Evolutionary conservation across 1,140 invertebrate genomes (phyloP), one percentile per base, ranked within the genome.

Genomic region (Laupala kohalensis): DNA sequence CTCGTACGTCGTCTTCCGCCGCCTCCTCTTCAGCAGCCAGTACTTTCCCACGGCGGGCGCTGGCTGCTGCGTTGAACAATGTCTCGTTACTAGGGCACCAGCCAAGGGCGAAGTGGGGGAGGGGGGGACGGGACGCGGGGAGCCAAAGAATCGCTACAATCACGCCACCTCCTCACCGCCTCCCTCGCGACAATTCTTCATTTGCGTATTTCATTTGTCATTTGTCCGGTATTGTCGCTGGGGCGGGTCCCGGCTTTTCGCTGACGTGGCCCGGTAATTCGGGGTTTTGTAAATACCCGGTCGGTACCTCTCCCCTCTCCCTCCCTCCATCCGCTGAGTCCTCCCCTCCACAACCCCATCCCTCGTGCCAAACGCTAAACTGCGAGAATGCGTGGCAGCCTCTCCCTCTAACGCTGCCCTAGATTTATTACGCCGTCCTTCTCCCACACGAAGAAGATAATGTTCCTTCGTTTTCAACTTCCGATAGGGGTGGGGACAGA

Each of bases 151-250:
- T 73, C 73, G 72, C 72, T 76, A 75, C 78, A 78, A 78, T 78
- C 77, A 78, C 74, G 77, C 73, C 25, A 65, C 62, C 53, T 66
- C 63, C 30, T 65, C 70, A 70, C 76, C 76, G 75, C 74, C 75
- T 77, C 76, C 74, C 72, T 72, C 78, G 77, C 77, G 77, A 82
- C 81, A 82, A 81, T 82, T 82, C 81, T 82, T 82, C 81, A 82
- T 82, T 82, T 82, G 80, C 81, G 80, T 82, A 82, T 82, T 82
- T 75, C 76, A 77, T 77, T 77, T 77, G 76, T 81, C 81, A 82
- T 82, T 82, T 82, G 80, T 75, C 76, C 70, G 73, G 78, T 79
- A 82, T 81, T 82, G 80, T 82, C 71, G 30, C 30, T 15, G 75
- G 74, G 64, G 37, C 23, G 29, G 71, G 71, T 19, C 64, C 63